Evolutionary conservation across 2,797 vertebrate species (phyloP).

Genomic region (Rhabdomys pumilio): DNA sequence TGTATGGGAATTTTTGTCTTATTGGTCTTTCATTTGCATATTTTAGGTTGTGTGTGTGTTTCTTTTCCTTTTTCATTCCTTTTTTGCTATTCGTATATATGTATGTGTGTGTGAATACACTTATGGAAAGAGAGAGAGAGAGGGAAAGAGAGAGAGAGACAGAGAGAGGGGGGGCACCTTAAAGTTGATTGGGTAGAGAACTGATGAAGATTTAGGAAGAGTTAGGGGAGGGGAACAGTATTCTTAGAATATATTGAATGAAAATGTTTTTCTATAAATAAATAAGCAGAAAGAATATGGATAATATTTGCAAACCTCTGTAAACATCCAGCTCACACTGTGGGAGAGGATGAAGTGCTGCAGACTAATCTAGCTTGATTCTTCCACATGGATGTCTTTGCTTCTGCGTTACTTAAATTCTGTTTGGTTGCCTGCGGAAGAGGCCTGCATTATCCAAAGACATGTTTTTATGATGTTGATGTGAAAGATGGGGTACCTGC

Average conservation of each 20-base stretch:
- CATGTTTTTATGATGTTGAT: not conserved
- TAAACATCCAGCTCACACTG: not conserved
- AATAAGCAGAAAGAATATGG: not conserved
- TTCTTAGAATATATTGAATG: not conserved
- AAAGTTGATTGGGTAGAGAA: not conserved
- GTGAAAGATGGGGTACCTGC: not conserved
- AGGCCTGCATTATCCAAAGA: not conserved
- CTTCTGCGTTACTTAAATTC: not conserved
- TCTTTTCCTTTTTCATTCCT: not conserved
- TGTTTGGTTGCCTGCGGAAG: not conserved
- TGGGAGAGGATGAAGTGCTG: not conserved
- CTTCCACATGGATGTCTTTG: not conserved
- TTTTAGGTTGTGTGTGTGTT: not conserved
- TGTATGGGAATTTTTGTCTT: not conserved
- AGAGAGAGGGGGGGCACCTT: not conserved
- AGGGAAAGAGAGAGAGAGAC: not conserved
- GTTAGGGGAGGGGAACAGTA: not conserved
- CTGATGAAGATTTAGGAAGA: not conserved
- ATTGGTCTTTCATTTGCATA: too few relatives aligned
- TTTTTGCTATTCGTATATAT: too few relatives aligned
- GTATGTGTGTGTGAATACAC: too few relatives aligned
- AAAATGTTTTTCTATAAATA: not conserved
- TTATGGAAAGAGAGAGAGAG: not conserved
- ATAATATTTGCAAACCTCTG: slow-evolving; percentile 11
- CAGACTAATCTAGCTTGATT: not conserved